Percentiles rank a stretch among this genome's conserved stretches.
phyloP scores from a whole-genome alignment of 2,113 vertebrate genomes.

The Ahaetulla prasina region DNA sequence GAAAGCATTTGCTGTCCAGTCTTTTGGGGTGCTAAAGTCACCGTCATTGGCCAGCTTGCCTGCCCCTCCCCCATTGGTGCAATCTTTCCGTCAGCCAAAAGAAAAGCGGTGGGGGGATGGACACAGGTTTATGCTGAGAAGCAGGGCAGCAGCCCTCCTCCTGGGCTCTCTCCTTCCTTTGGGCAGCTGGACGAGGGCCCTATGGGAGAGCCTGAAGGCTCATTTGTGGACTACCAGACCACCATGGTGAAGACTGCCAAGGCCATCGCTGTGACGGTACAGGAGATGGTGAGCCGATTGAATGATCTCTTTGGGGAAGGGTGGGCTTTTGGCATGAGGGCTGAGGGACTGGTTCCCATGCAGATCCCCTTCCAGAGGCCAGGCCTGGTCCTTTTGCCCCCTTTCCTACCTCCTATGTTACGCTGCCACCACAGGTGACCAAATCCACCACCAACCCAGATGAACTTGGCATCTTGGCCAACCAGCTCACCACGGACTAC shows the following conservation, averaged over 20 bases:
- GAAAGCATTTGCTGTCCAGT: background rate
- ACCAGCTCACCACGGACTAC: slow-evolving; percentile 92
- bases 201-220: slow-evolving; percentile 83
- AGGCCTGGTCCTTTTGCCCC: background rate
- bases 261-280: slow-evolving; percentile 93
- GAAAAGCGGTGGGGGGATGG: background rate
- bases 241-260: slow-evolving; percentile 98
- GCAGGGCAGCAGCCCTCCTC: background rate
- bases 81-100: background rate
- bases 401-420: background rate
- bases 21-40: background rate
- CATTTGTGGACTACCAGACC: slow-evolving; percentile 98
- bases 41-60: background rate
- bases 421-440: slow-evolving; percentile 77
- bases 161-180: background rate
- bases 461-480: slow-evolving; percentile 89
- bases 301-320: background rate
- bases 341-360: too few relatives aligned
- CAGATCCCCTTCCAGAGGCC: background rate
- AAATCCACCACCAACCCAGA: slow-evolving; percentile 94
- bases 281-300: slow-evolving; percentile 84
- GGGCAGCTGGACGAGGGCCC: slow-evolving; percentile 82
- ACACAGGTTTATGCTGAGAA: background rate
- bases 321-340: background rate
- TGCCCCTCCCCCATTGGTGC: background rate